Conservation (phyloP, 2,797 vertebrate genomes). For the Spinus pinus region DNA sequence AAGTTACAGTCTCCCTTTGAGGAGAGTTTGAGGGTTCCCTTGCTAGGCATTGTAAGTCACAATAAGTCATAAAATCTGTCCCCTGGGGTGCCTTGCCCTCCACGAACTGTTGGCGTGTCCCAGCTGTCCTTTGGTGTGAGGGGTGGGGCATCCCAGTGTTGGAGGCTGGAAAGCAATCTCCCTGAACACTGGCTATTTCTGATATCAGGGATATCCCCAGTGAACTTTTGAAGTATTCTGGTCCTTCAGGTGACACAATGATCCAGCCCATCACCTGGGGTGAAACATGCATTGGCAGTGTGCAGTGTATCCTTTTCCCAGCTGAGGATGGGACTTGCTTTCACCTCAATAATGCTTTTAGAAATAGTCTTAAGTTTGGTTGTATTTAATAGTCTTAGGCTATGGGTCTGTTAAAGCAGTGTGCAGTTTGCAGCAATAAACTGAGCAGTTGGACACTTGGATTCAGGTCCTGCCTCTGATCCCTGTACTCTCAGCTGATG, state of each 20-base stretch:
- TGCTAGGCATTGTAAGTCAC: not conserved
- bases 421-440: not conserved
- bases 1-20: not conserved
- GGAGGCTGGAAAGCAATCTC: not conserved
- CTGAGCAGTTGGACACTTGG: fast-evolving
- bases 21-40: not conserved
- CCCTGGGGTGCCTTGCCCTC: not conserved
- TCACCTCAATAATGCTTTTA: not conserved
- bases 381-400: not conserved
- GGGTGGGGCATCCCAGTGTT: not conserved
- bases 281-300: not conserved
- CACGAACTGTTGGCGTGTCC: fast-evolving
- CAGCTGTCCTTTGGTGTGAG: not conserved
- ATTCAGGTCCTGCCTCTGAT: not conserved
- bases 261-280: not conserved
- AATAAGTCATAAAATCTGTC: fast-evolving
- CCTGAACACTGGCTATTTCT: not conserved
- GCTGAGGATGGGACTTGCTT: not conserved
- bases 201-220: not conserved
- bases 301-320: not conserved
- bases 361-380: not conserved
- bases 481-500: not conserved
- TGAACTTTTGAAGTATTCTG: not conserved
- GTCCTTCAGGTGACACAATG: not conserved
- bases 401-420: not conserved